These are phyloP conservation scores for Dicrurus megarhynchus DNA, from an alignment of 2,113 vertebrate genomes.

Conservation along the genomic window DNA sequence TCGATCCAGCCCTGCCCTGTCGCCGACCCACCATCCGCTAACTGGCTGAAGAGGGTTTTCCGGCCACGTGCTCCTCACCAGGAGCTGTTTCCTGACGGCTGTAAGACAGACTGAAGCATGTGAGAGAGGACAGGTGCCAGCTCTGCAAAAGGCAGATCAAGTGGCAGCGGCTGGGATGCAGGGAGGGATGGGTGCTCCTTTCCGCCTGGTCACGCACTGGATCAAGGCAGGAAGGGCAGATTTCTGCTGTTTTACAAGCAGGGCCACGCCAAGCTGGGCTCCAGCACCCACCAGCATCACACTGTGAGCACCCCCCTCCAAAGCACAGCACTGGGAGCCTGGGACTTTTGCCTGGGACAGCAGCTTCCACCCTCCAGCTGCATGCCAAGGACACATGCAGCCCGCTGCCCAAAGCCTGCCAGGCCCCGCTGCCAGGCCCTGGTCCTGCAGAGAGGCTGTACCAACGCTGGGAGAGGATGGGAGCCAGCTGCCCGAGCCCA, in stretches of 20 bases:
- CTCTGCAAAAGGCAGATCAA: conserved; percentile 22
- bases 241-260: neutral
- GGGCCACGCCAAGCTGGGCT: neutral
- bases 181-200: neutral
- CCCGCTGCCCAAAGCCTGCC: neutral
- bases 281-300: fast-evolving
- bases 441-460: neutral
- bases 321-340: neutral
- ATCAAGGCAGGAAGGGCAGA: neutral
- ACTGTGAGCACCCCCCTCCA: neutral
- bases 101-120: conserved; percentile 52
- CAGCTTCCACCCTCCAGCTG: neutral
- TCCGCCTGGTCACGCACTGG: neutral
- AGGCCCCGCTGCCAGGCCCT: neutral
- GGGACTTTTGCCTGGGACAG: neutral
- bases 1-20: neutral
- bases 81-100: conserved; percentile 23
- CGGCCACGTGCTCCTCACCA: conserved; percentile 1
- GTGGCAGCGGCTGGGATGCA: neutral
- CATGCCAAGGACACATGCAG: neutral
- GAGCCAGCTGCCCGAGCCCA: conserved; percentile 9
- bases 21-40: neutral
- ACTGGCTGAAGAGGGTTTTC: conserved; percentile 55
- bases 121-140: conserved; percentile 64
- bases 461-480: neutral